A percentile compares a stretch with the other conserved stretches of the same genome.
Evolutionary conservation across 2,888 invertebrate genomes (phyloP).

Genomic region (Trissolcus japonicus): DNA sequence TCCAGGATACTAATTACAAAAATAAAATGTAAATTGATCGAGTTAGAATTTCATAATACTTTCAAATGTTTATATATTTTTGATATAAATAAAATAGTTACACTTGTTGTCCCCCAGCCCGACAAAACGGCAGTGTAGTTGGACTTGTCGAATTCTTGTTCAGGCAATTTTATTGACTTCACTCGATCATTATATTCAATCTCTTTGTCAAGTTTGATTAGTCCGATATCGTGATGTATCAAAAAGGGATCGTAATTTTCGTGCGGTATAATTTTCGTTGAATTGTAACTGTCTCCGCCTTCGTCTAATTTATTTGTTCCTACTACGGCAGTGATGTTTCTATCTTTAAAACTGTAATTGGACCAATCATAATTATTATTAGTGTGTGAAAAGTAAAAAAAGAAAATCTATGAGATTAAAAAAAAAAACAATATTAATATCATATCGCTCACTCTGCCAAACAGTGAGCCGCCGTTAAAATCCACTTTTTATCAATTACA

Average conservation of each 20-base stretch:
- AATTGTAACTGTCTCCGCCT: conserved; percentile 68
- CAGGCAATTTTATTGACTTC: conserved; percentile 65
- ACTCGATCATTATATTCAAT: conserved; percentile 69
- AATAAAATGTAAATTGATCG: too few species aligned
- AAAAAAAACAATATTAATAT: neutral
- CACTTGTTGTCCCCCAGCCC: conserved; percentile 73
- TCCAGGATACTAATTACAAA: conserved; percentile 78
- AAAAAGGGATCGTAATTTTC: conserved; percentile 66
- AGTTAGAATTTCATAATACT: neutral
- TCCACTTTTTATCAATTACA: conserved; percentile 78
- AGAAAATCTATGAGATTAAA: neutral
- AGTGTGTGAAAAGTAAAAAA: neutral
- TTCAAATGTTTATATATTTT: too few species aligned
- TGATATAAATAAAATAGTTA: conserved; percentile 33
- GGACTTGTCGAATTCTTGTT: conserved; percentile 65
- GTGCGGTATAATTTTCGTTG: conserved; percentile 63
- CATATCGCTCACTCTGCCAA: conserved; percentile 76
- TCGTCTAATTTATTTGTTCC: conserved; percentile 70
- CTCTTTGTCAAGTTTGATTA: conserved; percentile 67
- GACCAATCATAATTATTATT: neutral
- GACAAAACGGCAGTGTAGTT: conserved; percentile 70
- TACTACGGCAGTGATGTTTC: conserved; percentile 66
- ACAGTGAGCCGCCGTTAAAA: conserved; percentile 80
- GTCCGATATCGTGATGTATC: conserved; percentile 71
- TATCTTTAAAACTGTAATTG: conserved; percentile 66